phyloP scores from a whole-genome alignment of 2,797 vertebrate genomes.

The Pyrocephalus nanus region DNA sequence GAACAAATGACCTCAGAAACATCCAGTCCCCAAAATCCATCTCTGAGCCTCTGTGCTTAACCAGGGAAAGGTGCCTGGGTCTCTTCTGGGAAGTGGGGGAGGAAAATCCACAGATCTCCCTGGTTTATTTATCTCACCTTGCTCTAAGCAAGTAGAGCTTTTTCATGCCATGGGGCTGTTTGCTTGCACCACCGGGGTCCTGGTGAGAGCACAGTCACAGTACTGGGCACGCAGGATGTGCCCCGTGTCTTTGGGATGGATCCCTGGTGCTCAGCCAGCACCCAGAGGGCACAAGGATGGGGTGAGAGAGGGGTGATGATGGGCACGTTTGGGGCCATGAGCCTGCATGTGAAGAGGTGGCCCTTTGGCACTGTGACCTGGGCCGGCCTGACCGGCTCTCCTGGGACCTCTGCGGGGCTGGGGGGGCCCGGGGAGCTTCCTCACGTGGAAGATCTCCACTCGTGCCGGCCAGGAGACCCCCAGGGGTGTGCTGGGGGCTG shows the following conservation, averaged over 20 bases:
- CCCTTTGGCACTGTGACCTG: neutral
- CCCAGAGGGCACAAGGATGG: neutral
- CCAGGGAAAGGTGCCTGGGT: neutral
- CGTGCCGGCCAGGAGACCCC: rapidly evolving
- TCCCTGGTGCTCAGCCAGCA: neutral
- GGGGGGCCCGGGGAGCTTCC: neutral
- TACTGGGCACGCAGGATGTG: neutral
- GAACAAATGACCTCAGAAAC: neutral
- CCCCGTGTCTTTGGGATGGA: neutral
- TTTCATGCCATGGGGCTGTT: neutral
- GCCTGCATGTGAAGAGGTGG: rapidly evolving
- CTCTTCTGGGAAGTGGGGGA: neutral
- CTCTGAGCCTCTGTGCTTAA: neutral
- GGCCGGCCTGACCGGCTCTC: rapidly evolving
- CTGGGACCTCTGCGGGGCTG: rapidly evolving
- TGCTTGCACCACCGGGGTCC: neutral
- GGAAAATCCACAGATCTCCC: neutral
- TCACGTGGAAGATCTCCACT: rapidly evolving
- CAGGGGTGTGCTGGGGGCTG: neutral
- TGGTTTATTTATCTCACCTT: neutral
- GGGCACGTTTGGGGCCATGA: rapidly evolving
- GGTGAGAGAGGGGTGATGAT: neutral
- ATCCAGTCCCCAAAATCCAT: neutral
- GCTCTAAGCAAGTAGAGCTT: neutral
- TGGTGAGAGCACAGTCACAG: neutral